Evolutionary conservation across 2,888 invertebrate genomes (phyloP).

Genomic region (Lamellibrachia satsuma): DNA sequence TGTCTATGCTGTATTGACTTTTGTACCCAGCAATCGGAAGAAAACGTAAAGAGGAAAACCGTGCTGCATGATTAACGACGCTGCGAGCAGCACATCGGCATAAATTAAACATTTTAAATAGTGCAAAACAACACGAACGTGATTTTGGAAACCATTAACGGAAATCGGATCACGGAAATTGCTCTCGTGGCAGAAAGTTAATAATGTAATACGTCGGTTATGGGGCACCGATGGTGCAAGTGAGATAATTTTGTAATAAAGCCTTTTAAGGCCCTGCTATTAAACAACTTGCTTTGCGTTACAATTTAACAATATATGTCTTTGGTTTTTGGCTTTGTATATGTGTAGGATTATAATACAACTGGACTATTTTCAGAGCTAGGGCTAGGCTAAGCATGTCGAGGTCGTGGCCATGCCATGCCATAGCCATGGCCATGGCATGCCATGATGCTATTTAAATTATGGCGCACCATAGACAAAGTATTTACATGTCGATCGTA

Average conservation of each 20-base stretch:
- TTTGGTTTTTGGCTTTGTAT: too few relatives aligned
- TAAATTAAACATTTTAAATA: background rate
- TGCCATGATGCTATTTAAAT: too few relatives aligned
- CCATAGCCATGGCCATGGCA: too few relatives aligned
- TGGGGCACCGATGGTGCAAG: background rate
- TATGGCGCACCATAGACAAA: too few relatives aligned
- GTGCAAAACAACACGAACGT: background rate
- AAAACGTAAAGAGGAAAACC: background rate
- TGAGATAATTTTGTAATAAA: background rate
- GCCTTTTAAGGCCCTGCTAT: background rate
- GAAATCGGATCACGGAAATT: background rate
- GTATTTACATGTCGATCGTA: background rate
- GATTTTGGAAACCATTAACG: background rate
- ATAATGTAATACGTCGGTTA: background rate
- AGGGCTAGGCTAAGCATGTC: too few relatives aligned
- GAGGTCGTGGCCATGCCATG: too few relatives aligned
- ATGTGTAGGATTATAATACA: too few relatives aligned
- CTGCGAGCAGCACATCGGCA: slow-evolving; percentile 1
- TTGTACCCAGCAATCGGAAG: slow-evolving; percentile 25
- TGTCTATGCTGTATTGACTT: slow-evolving; percentile 32
- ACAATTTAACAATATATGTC: background rate
- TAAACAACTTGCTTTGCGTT: background rate
- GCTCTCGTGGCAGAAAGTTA: background rate
- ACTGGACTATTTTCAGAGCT: too few relatives aligned
- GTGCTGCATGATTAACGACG: background rate